phyloP scores from a whole-genome alignment of 2,888 invertebrate genomes.

The Scotopteryx bipunctaria region DNA sequence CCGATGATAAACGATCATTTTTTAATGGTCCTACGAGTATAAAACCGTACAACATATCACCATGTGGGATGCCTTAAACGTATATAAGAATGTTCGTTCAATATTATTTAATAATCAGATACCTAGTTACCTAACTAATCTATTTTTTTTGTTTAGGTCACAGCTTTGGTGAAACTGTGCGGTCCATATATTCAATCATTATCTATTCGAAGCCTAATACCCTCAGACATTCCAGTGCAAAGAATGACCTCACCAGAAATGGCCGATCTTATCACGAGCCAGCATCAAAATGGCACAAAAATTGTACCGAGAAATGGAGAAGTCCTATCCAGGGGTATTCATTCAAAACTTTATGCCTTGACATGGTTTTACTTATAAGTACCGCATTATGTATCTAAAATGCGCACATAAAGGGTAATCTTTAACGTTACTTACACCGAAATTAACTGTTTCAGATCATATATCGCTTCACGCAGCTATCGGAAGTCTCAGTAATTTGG shows the following conservation, averaged over 20 bases:
- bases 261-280: conserved; percentile 69
- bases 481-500: conserved; percentile 69
- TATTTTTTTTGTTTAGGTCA: conserved; percentile 51
- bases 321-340: conserved; percentile 61
- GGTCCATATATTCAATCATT: conserved; percentile 71
- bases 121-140: background rate
- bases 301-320: conserved; percentile 47
- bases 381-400: background rate
- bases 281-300: conserved; percentile 52
- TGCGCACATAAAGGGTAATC: background rate
- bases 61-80: too few species aligned
- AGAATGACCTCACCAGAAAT: conserved; percentile 75
- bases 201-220: conserved; percentile 68
- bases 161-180: conserved; percentile 70
- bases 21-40: too few species aligned
- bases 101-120: too few species aligned
- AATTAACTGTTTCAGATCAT: conserved; percentile 61
- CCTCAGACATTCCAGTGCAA: conserved; percentile 69
- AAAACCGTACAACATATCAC: too few species aligned
- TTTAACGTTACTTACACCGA: too few species aligned
- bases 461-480: conserved; percentile 77
- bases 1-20: too few species aligned
- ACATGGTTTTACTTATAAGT: conserved; percentile 4
- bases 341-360: too few species aligned
- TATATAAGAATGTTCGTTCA: too few species aligned